These are phyloP conservation scores for Hydrolagus colliei DNA, from an alignment of 2,797 vertebrate genomes.

Conservation along the genomic window DNA sequence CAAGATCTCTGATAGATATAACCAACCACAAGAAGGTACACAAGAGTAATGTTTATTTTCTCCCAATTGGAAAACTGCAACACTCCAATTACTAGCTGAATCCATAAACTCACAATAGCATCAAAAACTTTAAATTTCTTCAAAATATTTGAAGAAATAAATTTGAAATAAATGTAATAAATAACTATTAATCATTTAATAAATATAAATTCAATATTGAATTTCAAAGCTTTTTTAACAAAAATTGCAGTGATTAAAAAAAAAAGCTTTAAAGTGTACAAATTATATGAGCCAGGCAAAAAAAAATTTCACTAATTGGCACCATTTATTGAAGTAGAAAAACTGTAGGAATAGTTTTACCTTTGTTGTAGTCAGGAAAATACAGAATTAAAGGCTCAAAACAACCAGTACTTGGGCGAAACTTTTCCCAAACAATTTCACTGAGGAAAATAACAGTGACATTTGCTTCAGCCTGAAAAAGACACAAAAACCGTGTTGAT, in stretches of 20 bases:
- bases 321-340: neutral
- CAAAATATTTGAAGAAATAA: too few species aligned
- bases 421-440: slow-evolving; percentile 91
- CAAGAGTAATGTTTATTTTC: too few species aligned
- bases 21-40: too few species aligned
- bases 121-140: too few species aligned
- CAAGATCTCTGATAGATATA: too few species aligned
- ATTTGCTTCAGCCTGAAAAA: slow-evolving; percentile 75
- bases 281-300: neutral
- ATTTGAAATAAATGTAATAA: too few species aligned
- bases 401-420: slow-evolving; percentile 81
- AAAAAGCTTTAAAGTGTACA: neutral
- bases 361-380: slow-evolving; percentile 95
- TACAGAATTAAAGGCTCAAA: slow-evolving; percentile 82
- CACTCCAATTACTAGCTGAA: too few species aligned
- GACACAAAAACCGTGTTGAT: neutral
- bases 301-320: neutral
- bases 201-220: neutral
- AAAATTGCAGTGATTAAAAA: neutral
- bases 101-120: too few species aligned
- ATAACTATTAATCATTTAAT: too few species aligned
- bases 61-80: too few species aligned
- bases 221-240: slow-evolving; percentile 8
- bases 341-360: slow-evolving; percentile 48
- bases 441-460: slow-evolving; percentile 83